Evolutionary conservation across 2,113 vertebrate species (phyloP), one percentile per base, ranked within the genome.

Genomic region (Spizaetus ornatus): DNA sequence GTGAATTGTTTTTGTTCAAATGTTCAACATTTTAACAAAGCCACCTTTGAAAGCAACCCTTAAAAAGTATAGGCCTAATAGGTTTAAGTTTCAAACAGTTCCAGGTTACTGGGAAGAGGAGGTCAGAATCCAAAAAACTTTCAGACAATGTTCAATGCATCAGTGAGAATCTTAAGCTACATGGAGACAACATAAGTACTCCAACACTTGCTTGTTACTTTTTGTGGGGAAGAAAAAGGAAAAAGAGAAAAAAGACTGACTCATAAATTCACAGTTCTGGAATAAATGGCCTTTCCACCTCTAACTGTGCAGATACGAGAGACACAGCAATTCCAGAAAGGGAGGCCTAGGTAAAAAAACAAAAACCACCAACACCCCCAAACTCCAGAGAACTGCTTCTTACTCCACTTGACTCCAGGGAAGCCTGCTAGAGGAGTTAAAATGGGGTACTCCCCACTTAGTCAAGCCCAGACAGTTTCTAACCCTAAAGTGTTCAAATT

Each of bases 91-190:
- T 94, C 95, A 86, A 93, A 88, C 82, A 83, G 55, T 4, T 86
- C 45, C 65, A 59, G 40, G 61, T 36, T 88, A 32, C 76, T 56
- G 63, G 61, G 38, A 91, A 82, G 76, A 63, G 55, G 58, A 93
- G 80, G 90, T 94, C 90, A 95, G 52, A 81, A 94, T 43, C 59
- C 48, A 71, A 82, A 59, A 69, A 56, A n/a, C 90, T 66, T 93
- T 62, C 58, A 72, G 71, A 58, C 66, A 58, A 29, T 0, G 9
- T 88, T 96, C 79, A 85, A 7, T 7, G 45, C 31, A 45, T 20
- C 36, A 19, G 13, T 16, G 29, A 94, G 63, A 86, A 42, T 48
- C 63, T 88, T 45, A 70, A 91, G 40, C 34, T 53, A 21, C 5
- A 2, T 0, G 8, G 13, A 93, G 69, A 69, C 38, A 70, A 82